Percentiles rank a stretch among this genome's conserved stretches.
phyloP scores from a whole-genome alignment of 2,113 vertebrate species.

The Colossoma macropomum region DNA sequence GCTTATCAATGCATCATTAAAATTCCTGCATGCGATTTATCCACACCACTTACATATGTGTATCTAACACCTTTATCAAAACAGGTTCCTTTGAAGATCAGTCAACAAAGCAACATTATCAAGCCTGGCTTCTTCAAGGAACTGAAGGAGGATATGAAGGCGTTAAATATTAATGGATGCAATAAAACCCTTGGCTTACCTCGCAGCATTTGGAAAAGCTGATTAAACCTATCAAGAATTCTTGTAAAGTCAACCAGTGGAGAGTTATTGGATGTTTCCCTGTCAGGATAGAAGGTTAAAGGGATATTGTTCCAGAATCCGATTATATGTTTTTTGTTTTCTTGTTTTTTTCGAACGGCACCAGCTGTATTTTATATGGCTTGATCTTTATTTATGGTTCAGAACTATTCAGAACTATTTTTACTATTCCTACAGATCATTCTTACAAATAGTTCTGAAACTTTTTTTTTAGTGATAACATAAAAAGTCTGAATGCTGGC shows the following conservation, averaged over 20 bases:
- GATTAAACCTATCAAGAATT: slow-evolving; percentile 8
- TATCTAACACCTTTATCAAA: neutral
- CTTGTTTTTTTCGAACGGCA: neutral
- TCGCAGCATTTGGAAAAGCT: neutral
- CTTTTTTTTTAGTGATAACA: too few species aligned
- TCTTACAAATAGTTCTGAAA: too few species aligned
- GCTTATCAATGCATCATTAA: neutral
- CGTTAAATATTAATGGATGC: slow-evolving; percentile 1
- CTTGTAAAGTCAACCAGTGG: neutral
- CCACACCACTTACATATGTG: neutral
- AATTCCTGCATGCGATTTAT: neutral
- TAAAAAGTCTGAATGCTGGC: too few species aligned
- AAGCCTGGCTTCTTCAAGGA: neutral
- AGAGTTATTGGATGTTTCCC: neutral
- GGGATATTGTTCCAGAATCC: neutral
- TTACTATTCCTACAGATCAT: too few species aligned
- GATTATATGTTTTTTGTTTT: neutral
- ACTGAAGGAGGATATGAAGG: neutral
- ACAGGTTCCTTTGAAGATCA: neutral
- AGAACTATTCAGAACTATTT: too few species aligned
- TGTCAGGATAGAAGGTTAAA: neutral
- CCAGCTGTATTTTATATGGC: neutral
- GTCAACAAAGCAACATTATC: neutral
- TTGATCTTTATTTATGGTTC: neutral
- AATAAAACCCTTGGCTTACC: slow-evolving; percentile 21